Conservation (phyloP, 2,888 invertebrate genomes). For the Drosophila formosana region DNA sequence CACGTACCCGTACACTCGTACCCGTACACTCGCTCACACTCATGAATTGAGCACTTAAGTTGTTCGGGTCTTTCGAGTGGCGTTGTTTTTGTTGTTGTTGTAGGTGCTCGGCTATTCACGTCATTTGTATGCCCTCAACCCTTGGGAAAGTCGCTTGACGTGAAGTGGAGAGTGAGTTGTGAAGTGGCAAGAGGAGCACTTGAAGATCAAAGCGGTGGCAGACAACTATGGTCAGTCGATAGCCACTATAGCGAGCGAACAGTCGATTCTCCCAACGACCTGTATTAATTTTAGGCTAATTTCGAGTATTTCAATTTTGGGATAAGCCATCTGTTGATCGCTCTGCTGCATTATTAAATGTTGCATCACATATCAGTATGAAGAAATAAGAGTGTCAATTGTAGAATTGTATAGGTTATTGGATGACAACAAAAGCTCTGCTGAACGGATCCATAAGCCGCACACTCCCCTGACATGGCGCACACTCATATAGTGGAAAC, state of each 20-base stretch:
- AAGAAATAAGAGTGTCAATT: neutral
- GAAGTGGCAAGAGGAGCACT: slow-evolving; percentile 34
- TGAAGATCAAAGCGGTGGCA: slow-evolving; percentile 59
- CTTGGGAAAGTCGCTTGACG: slow-evolving; percentile 4
- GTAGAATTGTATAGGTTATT: neutral
- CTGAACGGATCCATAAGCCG: slow-evolving; percentile 43
- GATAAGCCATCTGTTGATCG: neutral
- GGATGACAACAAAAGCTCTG: slow-evolving; percentile 23
- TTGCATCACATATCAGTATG: too few species aligned
- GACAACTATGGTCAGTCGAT: slow-evolving; percentile 22
- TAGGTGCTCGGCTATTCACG: slow-evolving; percentile 62
- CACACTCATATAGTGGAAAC: slow-evolving; percentile 43
- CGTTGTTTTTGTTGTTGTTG: slow-evolving; percentile 27
- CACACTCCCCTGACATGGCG: slow-evolving; percentile 43
- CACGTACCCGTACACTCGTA: slow-evolving; percentile 16
- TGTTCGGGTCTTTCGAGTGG: slow-evolving; percentile 71
- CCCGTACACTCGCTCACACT: neutral
- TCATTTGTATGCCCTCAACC: slow-evolving; percentile 57
- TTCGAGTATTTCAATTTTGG: too few species aligned
- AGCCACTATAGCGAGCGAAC: slow-evolving; percentile 19
- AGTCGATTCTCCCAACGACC: slow-evolving; percentile 4
- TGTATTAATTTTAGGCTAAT: neutral
- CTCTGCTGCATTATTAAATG: neutral
- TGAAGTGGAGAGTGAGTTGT: neutral
- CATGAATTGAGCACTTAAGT: slow-evolving; percentile 61